Percentiles rank a stretch among this genome's conserved stretches.
Evolutionary conservation across 2,888 invertebrate genomes (phyloP).

Genomic region (Pogonocherus hispidulus): DNA sequence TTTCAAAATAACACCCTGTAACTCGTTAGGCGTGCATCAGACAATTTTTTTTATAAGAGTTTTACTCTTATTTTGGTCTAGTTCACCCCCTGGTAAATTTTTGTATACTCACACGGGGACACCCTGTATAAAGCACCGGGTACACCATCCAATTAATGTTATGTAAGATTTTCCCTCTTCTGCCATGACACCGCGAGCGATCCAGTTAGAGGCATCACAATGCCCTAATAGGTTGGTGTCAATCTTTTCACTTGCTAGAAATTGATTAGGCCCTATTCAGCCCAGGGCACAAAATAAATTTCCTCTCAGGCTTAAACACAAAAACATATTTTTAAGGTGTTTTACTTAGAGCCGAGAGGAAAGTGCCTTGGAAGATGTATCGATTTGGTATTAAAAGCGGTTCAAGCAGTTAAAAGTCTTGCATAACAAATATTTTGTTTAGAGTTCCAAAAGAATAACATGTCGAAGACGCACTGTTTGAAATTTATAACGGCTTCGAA

Average conservation of each 20-base stretch:
- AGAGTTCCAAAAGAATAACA: too few species aligned
- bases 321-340: conserved; percentile 8
- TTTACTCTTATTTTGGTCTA: too few species aligned
- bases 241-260: conserved; percentile 9
- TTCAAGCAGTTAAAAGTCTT: neutral
- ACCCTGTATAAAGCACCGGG: too few species aligned
- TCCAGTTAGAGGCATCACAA: conserved; percentile 6
- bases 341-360: neutral
- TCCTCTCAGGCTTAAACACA: neutral
- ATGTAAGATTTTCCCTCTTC: conserved; percentile 8
- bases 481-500: too few species aligned
- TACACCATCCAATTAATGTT: conserved; percentile 10
- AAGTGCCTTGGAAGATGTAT: neutral
- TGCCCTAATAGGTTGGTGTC: conserved; percentile 12
- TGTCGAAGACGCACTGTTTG: too few species aligned
- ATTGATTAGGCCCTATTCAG: conserved; percentile 7
- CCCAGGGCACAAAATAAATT: neutral
- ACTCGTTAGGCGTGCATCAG: too few species aligned
- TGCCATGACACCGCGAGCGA: conserved; percentile 5
- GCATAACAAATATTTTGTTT: neutral
- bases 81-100: too few species aligned
- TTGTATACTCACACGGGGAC: too few species aligned
- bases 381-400: neutral
- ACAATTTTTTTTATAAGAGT: too few species aligned
- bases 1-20: too few species aligned